phyloP scores from a whole-genome alignment of 1,140 invertebrate species.

The Leucophenga varia region DNA sequence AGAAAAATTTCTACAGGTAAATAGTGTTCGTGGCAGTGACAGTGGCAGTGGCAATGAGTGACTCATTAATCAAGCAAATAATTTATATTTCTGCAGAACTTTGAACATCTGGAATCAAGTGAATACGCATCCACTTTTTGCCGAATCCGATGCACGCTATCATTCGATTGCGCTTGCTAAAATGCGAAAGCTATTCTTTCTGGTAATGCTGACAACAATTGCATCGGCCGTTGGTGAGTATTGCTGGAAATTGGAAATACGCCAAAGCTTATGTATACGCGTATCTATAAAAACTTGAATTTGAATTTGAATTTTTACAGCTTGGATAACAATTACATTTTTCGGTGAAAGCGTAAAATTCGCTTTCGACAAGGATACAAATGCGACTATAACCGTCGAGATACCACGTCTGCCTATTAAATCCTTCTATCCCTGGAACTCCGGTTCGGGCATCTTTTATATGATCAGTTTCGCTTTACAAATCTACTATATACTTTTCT shows the following conservation, averaged over 20 bases:
- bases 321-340: constrained; percentile 76
- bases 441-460: constrained; percentile 67
- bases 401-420: constrained; percentile 73
- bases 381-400: constrained; percentile 67
- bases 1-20: constrained; percentile 74
- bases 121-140: constrained; percentile 78
- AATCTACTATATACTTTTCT: constrained; percentile 74
- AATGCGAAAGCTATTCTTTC: constrained; percentile 71
- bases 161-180: constrained; percentile 74
- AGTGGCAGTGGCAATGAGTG: neutral
- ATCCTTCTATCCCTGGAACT: constrained; percentile 75
- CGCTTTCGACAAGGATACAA: constrained; percentile 70
- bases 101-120: constrained; percentile 77
- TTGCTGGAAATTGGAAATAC: neutral
- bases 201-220: constrained; percentile 65
- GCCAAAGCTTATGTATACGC: neutral
- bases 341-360: constrained; percentile 71
- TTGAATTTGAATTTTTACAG: too few relatives aligned
- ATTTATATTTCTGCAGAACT: constrained; percentile 57
- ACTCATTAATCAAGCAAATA: neutral
- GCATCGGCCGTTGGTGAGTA: constrained; percentile 61
- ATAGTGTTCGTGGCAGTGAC: constrained; percentile 3
- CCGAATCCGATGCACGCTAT: constrained; percentile 77
- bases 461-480: constrained; percentile 69
- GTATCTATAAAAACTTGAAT: too few relatives aligned